Evolutionary conservation across 2,797 vertebrate species (phyloP), one percentile per base, ranked within the genome.

Genomic region (Tolypeutes matacus): DNA sequence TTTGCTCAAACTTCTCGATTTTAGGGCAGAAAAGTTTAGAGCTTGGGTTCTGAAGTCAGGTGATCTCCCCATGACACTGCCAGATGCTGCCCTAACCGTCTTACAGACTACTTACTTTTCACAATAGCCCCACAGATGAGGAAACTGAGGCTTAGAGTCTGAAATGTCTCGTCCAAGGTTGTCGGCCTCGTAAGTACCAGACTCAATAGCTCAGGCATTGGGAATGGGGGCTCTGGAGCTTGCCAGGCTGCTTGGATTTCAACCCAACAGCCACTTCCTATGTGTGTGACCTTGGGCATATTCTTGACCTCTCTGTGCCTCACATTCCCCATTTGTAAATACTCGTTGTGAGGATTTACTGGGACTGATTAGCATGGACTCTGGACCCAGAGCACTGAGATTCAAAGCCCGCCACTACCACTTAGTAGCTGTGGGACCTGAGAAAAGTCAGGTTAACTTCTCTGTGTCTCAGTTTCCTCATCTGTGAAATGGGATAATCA

Each of bases 401-500:
- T 82, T 60, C 3, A 42, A 87, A 70, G 39, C 58, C 64, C 31
- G 14, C 17, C 11, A 70, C 39, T 86, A n/a, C 20, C 21, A 4
- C 21, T 31, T 12, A 46, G 89, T 18, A 34, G 2, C 34, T 31
- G 25, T 60, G 46, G 62, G 64, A 39, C 34, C 82, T 70, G 27
- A 56, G 86, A n/a, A 64, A 60, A 69, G 31, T 60, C 23, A 7
- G 34, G 2, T 39, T 8, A 15, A 29, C 39, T 60, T 83, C 49
- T 69, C 13, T 67, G 46, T 7, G 25, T 65, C 70, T 91, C 42
- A 46, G 70, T 77, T 72, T 95, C 34, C 29, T 83, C 2, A 9
- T 51, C 86, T 95, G 36, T 93, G 67, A 86, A 80, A 62, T 72
- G 86, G 58, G 39, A 64, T 23, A n/a, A 49, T 75, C 78, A 75